These are phyloP conservation scores for Anneissia japonica DNA, from an alignment of 35 echinoderm and acorn worm genomes.

Conservation along the genomic window DNA sequence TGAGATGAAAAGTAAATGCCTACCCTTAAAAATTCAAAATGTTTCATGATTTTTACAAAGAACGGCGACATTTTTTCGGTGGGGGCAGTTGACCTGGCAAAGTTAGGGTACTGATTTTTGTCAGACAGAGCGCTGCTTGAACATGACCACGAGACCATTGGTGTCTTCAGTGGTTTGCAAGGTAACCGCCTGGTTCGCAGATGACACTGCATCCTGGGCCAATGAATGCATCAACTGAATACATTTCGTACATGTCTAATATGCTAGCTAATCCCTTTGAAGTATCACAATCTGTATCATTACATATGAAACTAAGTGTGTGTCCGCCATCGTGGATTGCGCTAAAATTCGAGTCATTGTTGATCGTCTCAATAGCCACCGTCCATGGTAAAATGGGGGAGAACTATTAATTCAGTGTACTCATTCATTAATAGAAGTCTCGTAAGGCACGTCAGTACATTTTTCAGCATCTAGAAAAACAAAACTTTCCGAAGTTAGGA, in stretches of 20 bases:
- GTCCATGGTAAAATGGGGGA: no score
- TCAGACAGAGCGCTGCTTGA: slow-evolving; percentile 7
- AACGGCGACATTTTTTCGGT: not conserved
- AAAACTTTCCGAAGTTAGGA: no score
- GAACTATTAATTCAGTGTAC: no score
- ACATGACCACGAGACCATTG: slow-evolving; percentile 11
- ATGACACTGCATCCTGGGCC: slow-evolving; percentile 5
- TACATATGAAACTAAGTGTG: not conserved
- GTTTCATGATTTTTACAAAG: not conserved
- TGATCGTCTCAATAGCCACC: not conserved
- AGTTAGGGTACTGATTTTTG: not conserved
- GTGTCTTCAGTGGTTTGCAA: not conserved
- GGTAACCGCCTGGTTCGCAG: slow-evolving; percentile 1
- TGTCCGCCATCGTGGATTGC: not conserved
- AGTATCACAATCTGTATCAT: not conserved
- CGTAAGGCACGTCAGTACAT: no score
- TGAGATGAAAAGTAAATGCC: not conserved
- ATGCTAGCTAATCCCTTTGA: not conserved
- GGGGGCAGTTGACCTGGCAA: slow-evolving; percentile 1
- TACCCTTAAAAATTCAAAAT: not conserved
- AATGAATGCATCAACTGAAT: slow-evolving; percentile 2
- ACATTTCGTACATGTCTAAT: not conserved
- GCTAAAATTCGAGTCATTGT: not conserved
- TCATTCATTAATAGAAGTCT: no score
- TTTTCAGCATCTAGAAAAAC: no score